Evolutionary conservation across 2,113 vertebrate genomes (phyloP), one percentile per base, ranked within the genome.

Genomic region (Ammodytes dubius): DNA sequence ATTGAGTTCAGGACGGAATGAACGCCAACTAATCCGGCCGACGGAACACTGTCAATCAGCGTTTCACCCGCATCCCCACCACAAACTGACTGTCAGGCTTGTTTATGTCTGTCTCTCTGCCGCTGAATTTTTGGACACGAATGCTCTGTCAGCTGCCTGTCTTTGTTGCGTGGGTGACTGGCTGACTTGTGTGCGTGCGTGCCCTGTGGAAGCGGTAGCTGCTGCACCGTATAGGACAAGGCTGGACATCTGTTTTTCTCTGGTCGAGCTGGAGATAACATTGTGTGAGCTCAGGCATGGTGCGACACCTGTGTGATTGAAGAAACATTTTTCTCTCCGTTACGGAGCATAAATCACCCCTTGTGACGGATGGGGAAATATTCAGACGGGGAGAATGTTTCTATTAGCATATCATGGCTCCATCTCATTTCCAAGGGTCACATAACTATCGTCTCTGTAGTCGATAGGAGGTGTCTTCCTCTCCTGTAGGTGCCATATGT

Each of bases 1-100:
- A 95, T 95, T 95, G 95, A 95, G 95, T 95, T 95, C 93, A 93
- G 93, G 93, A 94, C 89, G 86, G 94, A 95, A 93, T 93, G 89
- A 93, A 94, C 87, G 93, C 93, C 92, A 94, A 27, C 89, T 95
- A 95, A 95, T 95, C 94, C 93, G 74, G 79, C 93, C 90, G 89
- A 94, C 93, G 85, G 94, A 94, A 92, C 79, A 65, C 93, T 94
- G 95, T 95, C 94, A 95, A 94, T 95, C 94, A 95, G 86, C 71
- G 74, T 83, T 91, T 76, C 79, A 27, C 27, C 86, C 19, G 86
- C 89, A 91, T 86, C 90, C 90, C 90, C 70, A 91, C 27, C 27
- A 27, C 27, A 93, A 94, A 91, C 88, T 84, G 85, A 89, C 91
- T 90, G 90, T 91, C 93, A 91, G 85, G 88, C 89, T 92, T 94